These are phyloP conservation scores for Telmatochromis bifrenatus DNA, from an alignment of 2,113 vertebrate genomes.

Conservation along the genomic window DNA sequence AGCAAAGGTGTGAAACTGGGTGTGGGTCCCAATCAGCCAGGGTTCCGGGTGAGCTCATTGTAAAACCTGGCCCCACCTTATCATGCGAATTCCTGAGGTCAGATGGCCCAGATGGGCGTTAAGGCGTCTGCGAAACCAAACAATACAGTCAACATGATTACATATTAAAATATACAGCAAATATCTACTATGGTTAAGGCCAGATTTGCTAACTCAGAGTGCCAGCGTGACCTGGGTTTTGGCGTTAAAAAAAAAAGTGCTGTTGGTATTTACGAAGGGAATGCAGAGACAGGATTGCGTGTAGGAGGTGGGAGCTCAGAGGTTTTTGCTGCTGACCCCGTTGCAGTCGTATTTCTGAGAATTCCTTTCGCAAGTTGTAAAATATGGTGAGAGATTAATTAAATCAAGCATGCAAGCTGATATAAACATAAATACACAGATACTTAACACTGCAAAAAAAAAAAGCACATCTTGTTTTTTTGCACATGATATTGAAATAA, in stretches of 20 bases:
- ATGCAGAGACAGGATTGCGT: not conserved
- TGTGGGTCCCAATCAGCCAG: no score
- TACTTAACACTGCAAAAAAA: not conserved
- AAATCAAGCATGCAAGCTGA: not conserved
- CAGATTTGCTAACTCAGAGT: not conserved
- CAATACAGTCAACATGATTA: not conserved
- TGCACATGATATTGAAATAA: not conserved
- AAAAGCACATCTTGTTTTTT: not conserved
- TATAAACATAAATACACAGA: not conserved
- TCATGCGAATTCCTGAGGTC: no score
- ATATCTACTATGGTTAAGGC: not conserved
- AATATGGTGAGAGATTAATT: not conserved
- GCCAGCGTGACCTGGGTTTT: not conserved
- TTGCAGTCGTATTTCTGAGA: not conserved
- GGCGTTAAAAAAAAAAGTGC: not conserved
- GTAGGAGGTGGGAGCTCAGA: not conserved
- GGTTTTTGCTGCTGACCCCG: not conserved
- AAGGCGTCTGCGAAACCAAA: not conserved
- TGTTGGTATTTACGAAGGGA: not conserved
- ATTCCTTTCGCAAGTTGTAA: not conserved
- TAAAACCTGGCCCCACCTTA: no score
- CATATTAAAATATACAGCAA: not conserved
- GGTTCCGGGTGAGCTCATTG: fast-evolving
- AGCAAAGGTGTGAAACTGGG: fast-evolving
- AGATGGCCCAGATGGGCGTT: no score